phyloP scores from a whole-genome alignment of 1,140 invertebrate genomes.

The Drosophila subpulchrella region DNA sequence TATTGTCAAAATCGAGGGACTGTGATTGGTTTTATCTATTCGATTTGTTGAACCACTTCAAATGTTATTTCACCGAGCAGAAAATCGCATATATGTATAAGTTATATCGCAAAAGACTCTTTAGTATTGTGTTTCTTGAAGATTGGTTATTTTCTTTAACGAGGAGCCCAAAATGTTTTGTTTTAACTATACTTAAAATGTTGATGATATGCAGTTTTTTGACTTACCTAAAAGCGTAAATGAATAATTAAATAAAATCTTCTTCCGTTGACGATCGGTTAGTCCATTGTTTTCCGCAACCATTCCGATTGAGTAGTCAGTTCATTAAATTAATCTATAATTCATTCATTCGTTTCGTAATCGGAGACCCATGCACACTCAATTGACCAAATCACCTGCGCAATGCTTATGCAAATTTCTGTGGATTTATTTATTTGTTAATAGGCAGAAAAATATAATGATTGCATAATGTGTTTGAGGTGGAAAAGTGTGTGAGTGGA shows the following conservation, averaged over 20 bases:
- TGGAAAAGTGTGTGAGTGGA: not conserved
- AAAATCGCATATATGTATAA: not conserved
- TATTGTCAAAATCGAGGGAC: constrained; percentile 21
- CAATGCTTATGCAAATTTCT: constrained; percentile 63
- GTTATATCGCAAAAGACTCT: not conserved
- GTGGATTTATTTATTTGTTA: constrained; percentile 62
- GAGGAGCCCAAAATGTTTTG: too few relatives aligned
- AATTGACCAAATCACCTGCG: constrained; percentile 69
- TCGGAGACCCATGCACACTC: constrained; percentile 36
- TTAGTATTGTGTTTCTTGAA: too few relatives aligned
- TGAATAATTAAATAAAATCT: not conserved
- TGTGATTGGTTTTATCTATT: constrained; percentile 44
- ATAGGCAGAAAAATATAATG: constrained; percentile 76
- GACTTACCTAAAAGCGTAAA: too few relatives aligned
- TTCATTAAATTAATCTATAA: not conserved
- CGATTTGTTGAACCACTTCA: constrained; percentile 38
- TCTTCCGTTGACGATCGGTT: not conserved
- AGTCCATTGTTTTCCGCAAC: not conserved
- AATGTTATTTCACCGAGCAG: not conserved
- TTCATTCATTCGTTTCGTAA: constrained; percentile 11
- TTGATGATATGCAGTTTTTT: too few relatives aligned
- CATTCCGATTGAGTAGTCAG: constrained; percentile 38
- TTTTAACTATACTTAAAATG: too few relatives aligned
- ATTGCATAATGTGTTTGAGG: constrained; percentile 58
- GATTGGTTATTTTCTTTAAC: too few relatives aligned